A percentile compares a stretch with the other conserved stretches of the same genome.
phyloP scores from a whole-genome alignment of 2,113 vertebrate species.

The Pteronura brasiliensis region DNA sequence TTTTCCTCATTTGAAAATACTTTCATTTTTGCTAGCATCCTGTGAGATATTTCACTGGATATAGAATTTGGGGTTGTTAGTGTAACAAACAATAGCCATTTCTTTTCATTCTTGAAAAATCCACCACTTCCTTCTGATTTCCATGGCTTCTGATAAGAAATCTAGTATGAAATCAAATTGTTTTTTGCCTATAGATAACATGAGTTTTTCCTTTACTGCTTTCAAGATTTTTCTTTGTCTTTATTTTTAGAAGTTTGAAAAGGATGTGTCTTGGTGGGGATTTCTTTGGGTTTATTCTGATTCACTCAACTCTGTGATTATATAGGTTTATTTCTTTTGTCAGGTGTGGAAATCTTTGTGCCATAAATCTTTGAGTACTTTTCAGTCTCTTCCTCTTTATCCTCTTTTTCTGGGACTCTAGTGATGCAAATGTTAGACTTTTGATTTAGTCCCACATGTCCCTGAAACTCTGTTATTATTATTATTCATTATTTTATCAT shows the following conservation, averaged over 20 bases:
- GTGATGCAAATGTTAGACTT: background rate
- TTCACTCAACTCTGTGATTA: background rate
- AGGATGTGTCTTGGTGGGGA: background rate
- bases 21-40: background rate
- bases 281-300: background rate
- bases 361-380: background rate
- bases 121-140: background rate
- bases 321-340: background rate
- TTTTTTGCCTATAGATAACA: background rate
- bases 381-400: background rate
- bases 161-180: background rate
- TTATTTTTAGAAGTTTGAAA: background rate
- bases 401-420: background rate
- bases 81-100: background rate
- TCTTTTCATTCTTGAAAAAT: background rate
- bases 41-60: background rate
- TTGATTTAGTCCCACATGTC: background rate
- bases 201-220: background rate
- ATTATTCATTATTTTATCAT: background rate
- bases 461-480: background rate
- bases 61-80: background rate
- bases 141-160: background rate
- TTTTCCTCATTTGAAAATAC: background rate
- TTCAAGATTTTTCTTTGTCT: background rate
- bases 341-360: background rate